phyloP scores from a whole-genome alignment of 2,113 vertebrate genomes.

The Chaetodon auriga region DNA sequence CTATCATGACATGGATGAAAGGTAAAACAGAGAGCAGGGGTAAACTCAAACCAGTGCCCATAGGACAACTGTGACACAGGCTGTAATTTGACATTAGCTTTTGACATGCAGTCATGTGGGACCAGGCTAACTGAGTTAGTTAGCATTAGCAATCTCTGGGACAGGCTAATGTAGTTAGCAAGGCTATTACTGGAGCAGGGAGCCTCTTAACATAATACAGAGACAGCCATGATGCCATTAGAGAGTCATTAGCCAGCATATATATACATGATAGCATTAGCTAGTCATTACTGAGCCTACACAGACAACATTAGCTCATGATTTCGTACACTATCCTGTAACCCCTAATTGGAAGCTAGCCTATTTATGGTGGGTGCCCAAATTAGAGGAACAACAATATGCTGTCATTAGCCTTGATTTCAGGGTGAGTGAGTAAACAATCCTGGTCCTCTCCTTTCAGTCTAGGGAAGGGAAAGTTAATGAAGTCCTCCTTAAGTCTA shows the following conservation, averaged over 20 bases:
- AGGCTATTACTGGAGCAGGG: constrained; percentile 80
- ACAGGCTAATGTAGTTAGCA: constrained; percentile 77
- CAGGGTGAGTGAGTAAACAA: constrained; percentile 40
- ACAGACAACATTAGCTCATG: constrained; percentile 64
- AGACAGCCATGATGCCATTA: constrained; percentile 78
- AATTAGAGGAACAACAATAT: constrained; percentile 54
- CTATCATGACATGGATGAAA: constrained; percentile 22
- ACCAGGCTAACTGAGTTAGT: constrained; percentile 76
- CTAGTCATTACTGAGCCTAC: constrained; percentile 69
- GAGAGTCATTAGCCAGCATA: constrained; percentile 77
- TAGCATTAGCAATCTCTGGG: constrained; percentile 78
- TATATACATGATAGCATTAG: constrained; percentile 79
- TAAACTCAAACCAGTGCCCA: constrained; percentile 51
- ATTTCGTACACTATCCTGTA: constrained; percentile 55
- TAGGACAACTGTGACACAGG: constrained; percentile 44
- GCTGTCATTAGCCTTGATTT: constrained; percentile 51
- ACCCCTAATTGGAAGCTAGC: constrained; percentile 60
- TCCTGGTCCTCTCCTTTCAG: constrained; percentile 6
- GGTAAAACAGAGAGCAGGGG: constrained; percentile 34
- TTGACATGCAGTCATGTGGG: constrained; percentile 68
- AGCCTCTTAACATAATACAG: constrained; percentile 81
- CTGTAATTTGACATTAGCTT: constrained; percentile 71
- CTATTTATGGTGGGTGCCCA: constrained; percentile 44
- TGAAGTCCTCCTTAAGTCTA: background rate
- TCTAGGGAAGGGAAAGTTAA: background rate